Evolutionary conservation across 2,797 vertebrate genomes (phyloP).

Genomic region (Poecile montanus): DNA sequence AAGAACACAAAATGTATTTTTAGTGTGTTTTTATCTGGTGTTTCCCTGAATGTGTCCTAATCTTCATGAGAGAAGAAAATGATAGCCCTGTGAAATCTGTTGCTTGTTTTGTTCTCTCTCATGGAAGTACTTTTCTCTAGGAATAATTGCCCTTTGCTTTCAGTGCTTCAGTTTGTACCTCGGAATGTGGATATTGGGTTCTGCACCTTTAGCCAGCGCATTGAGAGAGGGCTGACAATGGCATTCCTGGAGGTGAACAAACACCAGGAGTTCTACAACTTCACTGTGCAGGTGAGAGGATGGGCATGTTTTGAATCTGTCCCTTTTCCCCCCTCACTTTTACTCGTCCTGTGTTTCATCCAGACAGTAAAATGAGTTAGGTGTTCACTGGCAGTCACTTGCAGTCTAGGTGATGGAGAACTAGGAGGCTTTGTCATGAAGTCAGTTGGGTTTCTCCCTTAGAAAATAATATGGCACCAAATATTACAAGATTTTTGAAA

Average conservation of each 20-base stretch:
- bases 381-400: not conserved
- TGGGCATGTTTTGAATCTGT: not conserved
- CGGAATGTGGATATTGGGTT: conserved; percentile 85
- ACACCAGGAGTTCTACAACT: conserved; percentile 79
- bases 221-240: conserved; percentile 87
- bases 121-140: not conserved
- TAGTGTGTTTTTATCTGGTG: not conserved
- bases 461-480: not conserved
- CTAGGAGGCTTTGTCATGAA: not conserved
- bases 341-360: not conserved
- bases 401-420: not conserved
- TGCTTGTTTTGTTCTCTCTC: not conserved
- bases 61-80: not conserved
- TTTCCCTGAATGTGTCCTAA: not conserved
- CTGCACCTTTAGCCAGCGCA: conserved; percentile 90
- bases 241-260: conserved; percentile 85
- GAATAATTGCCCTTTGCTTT: conserved; percentile 21
- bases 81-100: not conserved
- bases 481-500: not conserved
- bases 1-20: not conserved
- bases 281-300: conserved; percentile 87
- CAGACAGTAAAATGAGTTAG: not conserved
- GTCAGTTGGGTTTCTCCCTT: not conserved
- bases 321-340: not conserved
- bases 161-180: conserved; percentile 97